phyloP scores from a whole-genome alignment of 2,113 vertebrate genomes.

The Cochlearius cochlearius region DNA sequence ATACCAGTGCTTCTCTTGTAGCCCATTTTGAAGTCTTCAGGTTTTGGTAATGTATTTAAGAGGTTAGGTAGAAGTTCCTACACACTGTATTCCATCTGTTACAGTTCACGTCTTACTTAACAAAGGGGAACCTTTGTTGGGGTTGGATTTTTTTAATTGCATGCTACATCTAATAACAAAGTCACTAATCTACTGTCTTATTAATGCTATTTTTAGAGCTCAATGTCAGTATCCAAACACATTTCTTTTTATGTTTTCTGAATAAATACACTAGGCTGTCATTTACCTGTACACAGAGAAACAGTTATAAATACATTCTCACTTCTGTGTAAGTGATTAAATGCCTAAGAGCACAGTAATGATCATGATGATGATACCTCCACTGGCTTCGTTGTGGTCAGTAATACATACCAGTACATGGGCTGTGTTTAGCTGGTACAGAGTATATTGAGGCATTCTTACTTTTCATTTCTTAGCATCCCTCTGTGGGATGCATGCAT shows the following conservation, averaged over 20 bases:
- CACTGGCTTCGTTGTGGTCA: background rate
- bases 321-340: background rate
- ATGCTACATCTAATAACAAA: background rate
- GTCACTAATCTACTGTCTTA: background rate
- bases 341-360: background rate
- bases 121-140: background rate
- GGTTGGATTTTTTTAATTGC: background rate
- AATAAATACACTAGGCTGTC: background rate
- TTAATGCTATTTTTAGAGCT: background rate
- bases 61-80: conserved; percentile 1
- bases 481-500: background rate
- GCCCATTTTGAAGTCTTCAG: background rate
- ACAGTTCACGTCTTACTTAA: background rate
- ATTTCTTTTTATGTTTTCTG: background rate
- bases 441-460: background rate
- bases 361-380: background rate
- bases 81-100: conserved; percentile 4
- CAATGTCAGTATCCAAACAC: background rate
- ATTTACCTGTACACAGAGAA: background rate
- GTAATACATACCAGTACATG: background rate
- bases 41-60: background rate
- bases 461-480: background rate
- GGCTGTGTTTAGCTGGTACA: background rate
- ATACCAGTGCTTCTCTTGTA: background rate
- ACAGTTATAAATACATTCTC: background rate